Evolutionary conservation across 2,113 vertebrate genomes (phyloP).

Genomic region (Macquaria australasica): DNA sequence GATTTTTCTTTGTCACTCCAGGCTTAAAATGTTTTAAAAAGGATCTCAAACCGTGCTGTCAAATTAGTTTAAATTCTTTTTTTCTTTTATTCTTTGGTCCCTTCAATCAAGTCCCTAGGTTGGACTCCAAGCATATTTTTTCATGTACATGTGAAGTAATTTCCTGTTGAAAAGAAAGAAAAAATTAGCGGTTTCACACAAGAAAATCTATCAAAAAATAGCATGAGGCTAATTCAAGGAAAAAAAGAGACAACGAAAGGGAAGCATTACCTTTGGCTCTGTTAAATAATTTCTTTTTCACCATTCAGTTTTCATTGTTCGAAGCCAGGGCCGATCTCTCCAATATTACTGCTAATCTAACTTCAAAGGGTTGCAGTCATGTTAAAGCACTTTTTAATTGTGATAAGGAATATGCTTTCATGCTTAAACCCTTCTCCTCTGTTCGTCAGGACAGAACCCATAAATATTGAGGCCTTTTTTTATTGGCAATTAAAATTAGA

Average conservation of each 20-base stretch:
- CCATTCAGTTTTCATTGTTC: conserved; percentile 70
- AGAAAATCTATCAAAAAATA: conserved; percentile 65
- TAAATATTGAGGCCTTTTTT: conserved; percentile 74
- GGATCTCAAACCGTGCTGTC: conserved; percentile 45
- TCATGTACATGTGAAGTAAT: conserved; percentile 56
- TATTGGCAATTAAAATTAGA: conserved; percentile 80
- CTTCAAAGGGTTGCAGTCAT: conserved; percentile 81
- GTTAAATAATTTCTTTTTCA: conserved; percentile 68
- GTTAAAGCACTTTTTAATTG: conserved; percentile 79
- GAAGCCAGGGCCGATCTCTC: conserved; percentile 66
- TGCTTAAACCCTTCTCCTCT: conserved; percentile 72
- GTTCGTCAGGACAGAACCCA: conserved; percentile 70
- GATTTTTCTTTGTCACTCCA: conserved; percentile 21
- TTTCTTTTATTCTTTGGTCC: conserved; percentile 43
- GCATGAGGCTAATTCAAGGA: conserved; percentile 60
- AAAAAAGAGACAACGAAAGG: conserved; percentile 48
- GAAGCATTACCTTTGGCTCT: conserved; percentile 75
- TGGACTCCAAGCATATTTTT: conserved; percentile 50
- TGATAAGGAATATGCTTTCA: conserved; percentile 81
- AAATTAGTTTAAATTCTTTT: conserved; percentile 46
- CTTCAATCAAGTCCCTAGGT: conserved; percentile 59
- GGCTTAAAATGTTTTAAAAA: conserved; percentile 36
- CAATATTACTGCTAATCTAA: conserved; percentile 79
- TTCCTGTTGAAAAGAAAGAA: conserved; percentile 64
- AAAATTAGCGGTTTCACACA: conserved; percentile 24